These are phyloP conservation scores for Apotomis betuletana DNA, from an alignment of 2,888 invertebrate species.

Conservation along the genomic window DNA sequence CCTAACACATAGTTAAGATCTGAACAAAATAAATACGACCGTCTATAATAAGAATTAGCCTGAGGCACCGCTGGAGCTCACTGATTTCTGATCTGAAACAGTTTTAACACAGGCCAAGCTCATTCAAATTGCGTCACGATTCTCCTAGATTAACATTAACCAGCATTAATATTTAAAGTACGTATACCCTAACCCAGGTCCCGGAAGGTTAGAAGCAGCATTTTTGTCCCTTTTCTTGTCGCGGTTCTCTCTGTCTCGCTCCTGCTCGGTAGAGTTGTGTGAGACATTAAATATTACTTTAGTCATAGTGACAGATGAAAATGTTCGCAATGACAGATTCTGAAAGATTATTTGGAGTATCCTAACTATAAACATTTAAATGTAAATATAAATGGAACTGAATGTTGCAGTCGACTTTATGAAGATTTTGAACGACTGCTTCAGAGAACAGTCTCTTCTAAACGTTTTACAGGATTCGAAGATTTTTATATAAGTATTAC, in stretches of 20 bases:
- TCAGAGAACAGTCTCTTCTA: too few species aligned
- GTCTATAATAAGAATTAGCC: conserved; percentile 21
- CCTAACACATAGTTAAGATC: not conserved
- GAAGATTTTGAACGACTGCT: too few species aligned
- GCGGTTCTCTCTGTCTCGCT: conserved; percentile 46
- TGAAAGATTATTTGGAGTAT: too few species aligned
- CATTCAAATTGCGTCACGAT: conserved; percentile 30
- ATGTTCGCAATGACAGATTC: not conserved
- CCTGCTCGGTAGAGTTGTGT: conserved; percentile 46
- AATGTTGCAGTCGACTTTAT: too few species aligned
- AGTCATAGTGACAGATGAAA: conserved; percentile 9
- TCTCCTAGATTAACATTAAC: conserved; percentile 30
- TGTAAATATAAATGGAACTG: too few species aligned
- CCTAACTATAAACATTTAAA: too few species aligned
- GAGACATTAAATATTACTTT: conserved; percentile 26
- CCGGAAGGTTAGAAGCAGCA: conserved; percentile 62
- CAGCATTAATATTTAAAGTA: conserved; percentile 38
- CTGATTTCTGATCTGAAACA: conserved; percentile 31
- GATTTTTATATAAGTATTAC: too few species aligned
- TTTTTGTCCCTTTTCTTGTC: conserved; percentile 73
- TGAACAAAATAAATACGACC: conserved; percentile 14
- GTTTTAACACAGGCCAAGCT: conserved; percentile 20
- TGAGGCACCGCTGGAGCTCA: conserved; percentile 5
- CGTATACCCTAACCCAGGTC: conserved; percentile 51
- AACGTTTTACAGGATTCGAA: too few species aligned